phyloP scores from a whole-genome alignment of 2,888 invertebrate species.

The Meiosimyza platycephala region DNA sequence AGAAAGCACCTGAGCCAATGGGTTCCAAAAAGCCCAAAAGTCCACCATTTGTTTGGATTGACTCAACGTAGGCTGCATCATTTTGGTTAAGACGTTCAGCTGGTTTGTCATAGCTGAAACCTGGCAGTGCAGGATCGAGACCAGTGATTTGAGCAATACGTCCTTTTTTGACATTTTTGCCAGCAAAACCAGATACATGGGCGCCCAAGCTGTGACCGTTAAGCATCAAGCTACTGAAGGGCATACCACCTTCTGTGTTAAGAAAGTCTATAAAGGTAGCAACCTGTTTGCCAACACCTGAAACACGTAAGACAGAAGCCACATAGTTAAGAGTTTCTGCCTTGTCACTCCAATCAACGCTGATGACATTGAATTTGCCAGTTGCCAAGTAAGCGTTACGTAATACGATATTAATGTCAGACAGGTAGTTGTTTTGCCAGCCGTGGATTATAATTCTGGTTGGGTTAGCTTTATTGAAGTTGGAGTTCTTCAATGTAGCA shows the following conservation, averaged over 20 bases:
- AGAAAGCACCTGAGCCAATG: slow-evolving; percentile 66
- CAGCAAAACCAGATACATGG: slow-evolving; percentile 71
- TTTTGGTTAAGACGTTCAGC: slow-evolving; percentile 44
- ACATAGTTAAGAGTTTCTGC: slow-evolving; percentile 69
- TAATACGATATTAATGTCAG: slow-evolving; percentile 50
- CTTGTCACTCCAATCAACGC: slow-evolving; percentile 71
- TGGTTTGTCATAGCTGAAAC: slow-evolving; percentile 45
- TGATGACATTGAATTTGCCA: slow-evolving; percentile 71
- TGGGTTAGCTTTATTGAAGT: slow-evolving; percentile 42
- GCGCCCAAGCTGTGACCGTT: slow-evolving; percentile 72
- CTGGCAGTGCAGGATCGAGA: slow-evolving; percentile 53
- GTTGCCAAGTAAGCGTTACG: slow-evolving; percentile 68
- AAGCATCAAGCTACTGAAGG: slow-evolving; percentile 67
- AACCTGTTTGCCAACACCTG: slow-evolving; percentile 46
- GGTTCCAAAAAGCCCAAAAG: slow-evolving; percentile 50
- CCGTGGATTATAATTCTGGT: slow-evolving; percentile 68
- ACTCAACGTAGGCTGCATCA: slow-evolving; percentile 54
- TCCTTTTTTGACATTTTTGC: slow-evolving; percentile 69
- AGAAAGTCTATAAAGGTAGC: slow-evolving; percentile 56
- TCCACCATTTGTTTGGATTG: slow-evolving; percentile 53
- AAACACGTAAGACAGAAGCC: slow-evolving; percentile 66
- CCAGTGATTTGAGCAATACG: slow-evolving; percentile 70
- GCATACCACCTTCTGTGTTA: slow-evolving; percentile 68
- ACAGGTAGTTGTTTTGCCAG: slow-evolving; percentile 70
- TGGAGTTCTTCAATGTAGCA: slow-evolving; percentile 25